Evolutionary conservation across 1,140 invertebrate species (phyloP), one percentile per base, ranked within the genome.

Genomic region (Meloidogyne hapla): DNA sequence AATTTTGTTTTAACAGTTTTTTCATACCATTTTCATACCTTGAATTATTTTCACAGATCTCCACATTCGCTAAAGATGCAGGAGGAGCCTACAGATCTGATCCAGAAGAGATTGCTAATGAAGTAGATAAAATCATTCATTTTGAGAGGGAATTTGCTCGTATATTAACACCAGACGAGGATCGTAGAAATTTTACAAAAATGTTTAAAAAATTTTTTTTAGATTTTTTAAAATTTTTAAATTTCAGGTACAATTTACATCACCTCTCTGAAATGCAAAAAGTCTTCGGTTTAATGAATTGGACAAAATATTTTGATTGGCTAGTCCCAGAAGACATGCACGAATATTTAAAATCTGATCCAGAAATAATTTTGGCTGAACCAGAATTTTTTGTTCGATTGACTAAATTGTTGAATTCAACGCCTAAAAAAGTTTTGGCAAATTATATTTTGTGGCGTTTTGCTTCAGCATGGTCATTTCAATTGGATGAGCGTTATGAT

Each of bases 141-240:
- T 85, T 85, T 61, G 84, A 85, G 42, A 84, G 80, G 26, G 38
- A 86, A 67, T 85, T 87, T 33, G 84, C 84, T 0, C 28, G 68
- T 33, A 86, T 85, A 65, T 33, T 83, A 23, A 77, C 82, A 21
- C 79, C 84, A 12, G 85, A 85, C 64, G 84, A 85, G 15, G 71
- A 85, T 6, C 69, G 84, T 15, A 62, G 84, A 45, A 85, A 85
- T 48, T 85, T 69, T 25, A 81, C 85, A 6, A 73, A 74, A 45
- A 76, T 85, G 74, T 73, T 42, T 6, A 18, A 9, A 15, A 63
- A 25, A 6, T 23, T 6, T 2, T 18, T 45, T 45, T 70, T 56
- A 28, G n/a, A 26, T 21, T 23, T 18, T 62, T 45, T 28, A 25
- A 18, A 25, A 18, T 63, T 70, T 40, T 72, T 33, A 18, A 73